Evolutionary conservation across 2,797 vertebrate genomes (phyloP), one percentile per base, ranked within the genome.

Genomic region (Momotus momota): DNA sequence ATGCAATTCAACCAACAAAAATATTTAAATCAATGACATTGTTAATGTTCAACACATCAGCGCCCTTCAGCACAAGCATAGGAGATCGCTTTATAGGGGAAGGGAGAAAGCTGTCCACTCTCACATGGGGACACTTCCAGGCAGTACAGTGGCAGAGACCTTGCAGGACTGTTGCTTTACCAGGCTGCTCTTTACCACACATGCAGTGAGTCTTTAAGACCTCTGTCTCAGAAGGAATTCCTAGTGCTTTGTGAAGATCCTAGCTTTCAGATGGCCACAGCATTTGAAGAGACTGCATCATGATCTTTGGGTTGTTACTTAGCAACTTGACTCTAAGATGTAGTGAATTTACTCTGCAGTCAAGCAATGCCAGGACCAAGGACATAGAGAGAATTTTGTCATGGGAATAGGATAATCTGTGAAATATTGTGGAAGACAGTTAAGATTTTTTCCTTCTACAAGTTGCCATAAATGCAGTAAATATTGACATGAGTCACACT

Each of bases 401-500:
- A 91, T 14, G 27, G 75, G n/a, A 85, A 71, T 33, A 13, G 90
- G 51, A 89, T 88, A 58, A 77, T 64, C 79, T 67, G 57, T 61
- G 69, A 90, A 87, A 70, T 18, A 27, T 74, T 93, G 70, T 57
- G 61, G 84, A 74, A 94, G 54, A 84, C 48, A 77, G 49, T 74
- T 35, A 65, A 89, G 75, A 91, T 87, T 82, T 87, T 78, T 55
- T 48, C 49, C 31, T 52, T 93, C 69, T 83, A 69, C 75, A 85
- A 87, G 80, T 75, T 86, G 43, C 82, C 90, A 94, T 78, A 94
- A 96, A 94, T 79, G 72, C 86, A 85, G 88, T 71, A 96, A 92
- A 95, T 95, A 93, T 82, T 94, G 83, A 95, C 86, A 90, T 94
- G 92, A 97, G 90, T 95, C 94, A 97, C 92, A 95, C 72, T 93